Evolutionary conservation across 2,797 vertebrate species (phyloP), one percentile per base, ranked within the genome.

Genomic region (Anabacerthia variegaticeps): DNA sequence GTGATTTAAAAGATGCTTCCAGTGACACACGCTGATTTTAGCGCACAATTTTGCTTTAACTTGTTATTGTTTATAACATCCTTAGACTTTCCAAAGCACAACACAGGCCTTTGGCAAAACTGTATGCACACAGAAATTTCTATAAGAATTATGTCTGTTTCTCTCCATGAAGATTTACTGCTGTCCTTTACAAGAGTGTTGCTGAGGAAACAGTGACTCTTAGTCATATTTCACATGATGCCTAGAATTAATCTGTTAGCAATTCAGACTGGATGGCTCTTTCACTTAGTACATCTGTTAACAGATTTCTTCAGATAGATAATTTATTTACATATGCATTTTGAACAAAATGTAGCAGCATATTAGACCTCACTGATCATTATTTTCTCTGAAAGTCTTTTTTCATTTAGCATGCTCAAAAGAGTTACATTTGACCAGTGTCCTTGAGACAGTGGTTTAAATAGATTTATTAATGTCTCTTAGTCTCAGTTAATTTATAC

Each of bases 141-240:
- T 88, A 16, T 82, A 71, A 76, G 73, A 81, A 37, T 82, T 51
- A 77, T 43, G 44, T 32, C 71, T 10, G 1, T 67, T 85, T 87
- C 44, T 89, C 71, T 74, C 32, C 67, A 16, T 18, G 56, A 94
- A 85, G 67, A 93, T 91, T 92, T 92, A 93, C 34, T 74, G 52
- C 67, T 90, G 80, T 87, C 85, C 85, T 93, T 92, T 88, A 49
- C 28, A 62, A 75, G 75, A 63, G 66, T 79, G 91, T 96, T 95
- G 77, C 92, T 95, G 89, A 71, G 93, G 91, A 95, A 96, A 95
- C 80, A 43, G 88, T 76, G 69, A 87, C 66, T 95, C 67, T 95
- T 86, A 95, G 85, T 96, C 95, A 88, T 92, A 76, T 93, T 96
- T 95, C 91, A 93, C 79, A 93, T 94, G 87, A 94, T 88, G 79